These are phyloP conservation scores for Sinocyclocheilus grahami DNA, from an alignment of 2,113 vertebrate genomes.

Conservation along the genomic window DNA sequence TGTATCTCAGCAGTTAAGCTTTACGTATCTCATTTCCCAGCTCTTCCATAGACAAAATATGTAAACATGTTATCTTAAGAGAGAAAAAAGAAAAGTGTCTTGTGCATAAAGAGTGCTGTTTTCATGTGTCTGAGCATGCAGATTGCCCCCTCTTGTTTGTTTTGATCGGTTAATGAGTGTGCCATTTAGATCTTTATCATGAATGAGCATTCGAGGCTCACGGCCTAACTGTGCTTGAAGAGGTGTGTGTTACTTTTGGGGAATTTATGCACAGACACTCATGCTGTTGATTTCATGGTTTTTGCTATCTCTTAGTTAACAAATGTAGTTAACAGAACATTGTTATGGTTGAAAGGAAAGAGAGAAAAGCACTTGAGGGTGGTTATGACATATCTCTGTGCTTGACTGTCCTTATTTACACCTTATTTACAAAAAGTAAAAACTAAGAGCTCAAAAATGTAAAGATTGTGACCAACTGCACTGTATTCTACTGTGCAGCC, in stretches of 20 bases:
- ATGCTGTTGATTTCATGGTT: slow-evolving; percentile 66
- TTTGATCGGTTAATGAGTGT: slow-evolving; percentile 50
- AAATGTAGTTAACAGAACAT: slow-evolving; percentile 68
- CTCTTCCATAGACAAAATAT: not conserved
- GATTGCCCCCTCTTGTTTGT: slow-evolving; percentile 45
- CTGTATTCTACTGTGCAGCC: not conserved
- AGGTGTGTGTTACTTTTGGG: slow-evolving; percentile 71
- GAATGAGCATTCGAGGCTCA: slow-evolving; percentile 65
- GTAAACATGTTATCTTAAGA: not conserved
- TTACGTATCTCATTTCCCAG: not conserved
- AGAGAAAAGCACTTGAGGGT: slow-evolving; percentile 68
- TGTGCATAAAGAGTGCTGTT: slow-evolving; percentile 11
- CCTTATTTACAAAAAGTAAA: not conserved
- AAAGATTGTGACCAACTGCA: not conserved
- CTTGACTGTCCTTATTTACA: not conserved
- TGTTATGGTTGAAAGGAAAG: slow-evolving; percentile 73
- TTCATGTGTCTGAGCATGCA: slow-evolving; percentile 31
- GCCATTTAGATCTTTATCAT: slow-evolving; percentile 50
- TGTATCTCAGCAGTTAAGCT: not conserved
- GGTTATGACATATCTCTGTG: slow-evolving; percentile 63
- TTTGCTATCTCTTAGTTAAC: slow-evolving; percentile 70
- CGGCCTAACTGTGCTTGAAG: slow-evolving; percentile 69
- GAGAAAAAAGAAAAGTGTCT: not conserved
- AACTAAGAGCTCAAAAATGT: not conserved
- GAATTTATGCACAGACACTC: slow-evolving; percentile 62